Evolutionary conservation across 2,797 vertebrate genomes (phyloP).

Genomic region (Luscinia luscinia): DNA sequence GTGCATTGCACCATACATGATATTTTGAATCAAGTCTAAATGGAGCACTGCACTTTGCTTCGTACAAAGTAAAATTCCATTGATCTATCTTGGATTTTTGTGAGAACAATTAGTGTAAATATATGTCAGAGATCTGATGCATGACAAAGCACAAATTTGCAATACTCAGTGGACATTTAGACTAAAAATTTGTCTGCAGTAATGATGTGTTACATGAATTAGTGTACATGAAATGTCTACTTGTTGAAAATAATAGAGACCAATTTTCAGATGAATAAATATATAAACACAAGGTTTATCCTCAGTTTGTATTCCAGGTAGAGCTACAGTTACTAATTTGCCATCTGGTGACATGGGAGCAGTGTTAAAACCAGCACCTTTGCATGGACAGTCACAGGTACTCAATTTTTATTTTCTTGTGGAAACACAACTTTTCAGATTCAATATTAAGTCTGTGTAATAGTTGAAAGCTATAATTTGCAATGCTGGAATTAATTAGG

Average conservation of each 20-base stretch:
- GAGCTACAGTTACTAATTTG: constrained; percentile 58
- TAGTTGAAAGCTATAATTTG: neutral
- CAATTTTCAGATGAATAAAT: neutral
- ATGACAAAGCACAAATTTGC: neutral
- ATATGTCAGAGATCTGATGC: neutral
- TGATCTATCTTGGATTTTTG: neutral
- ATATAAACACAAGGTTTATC: constrained; percentile 57
- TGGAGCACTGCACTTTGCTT: neutral
- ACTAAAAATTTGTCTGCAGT: neutral
- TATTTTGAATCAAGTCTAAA: neutral
- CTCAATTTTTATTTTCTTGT: neutral
- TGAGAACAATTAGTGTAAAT: neutral
- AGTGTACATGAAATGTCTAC: neutral
- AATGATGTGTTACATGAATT: neutral
- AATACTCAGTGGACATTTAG: neutral
- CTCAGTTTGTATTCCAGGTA: constrained; percentile 72
- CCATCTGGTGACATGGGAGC: constrained; percentile 62
- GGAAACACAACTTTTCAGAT: neutral
- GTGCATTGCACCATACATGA: neutral
- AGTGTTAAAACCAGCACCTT: constrained; percentile 46
- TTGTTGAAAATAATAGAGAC: neutral
- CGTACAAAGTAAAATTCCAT: neutral
- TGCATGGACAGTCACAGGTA: constrained; percentile 73
- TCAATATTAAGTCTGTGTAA: neutral
- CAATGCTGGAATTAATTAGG: neutral